Evolutionary conservation across 1,140 invertebrate species (phyloP).

Genomic region (Phortica variegata): DNA sequence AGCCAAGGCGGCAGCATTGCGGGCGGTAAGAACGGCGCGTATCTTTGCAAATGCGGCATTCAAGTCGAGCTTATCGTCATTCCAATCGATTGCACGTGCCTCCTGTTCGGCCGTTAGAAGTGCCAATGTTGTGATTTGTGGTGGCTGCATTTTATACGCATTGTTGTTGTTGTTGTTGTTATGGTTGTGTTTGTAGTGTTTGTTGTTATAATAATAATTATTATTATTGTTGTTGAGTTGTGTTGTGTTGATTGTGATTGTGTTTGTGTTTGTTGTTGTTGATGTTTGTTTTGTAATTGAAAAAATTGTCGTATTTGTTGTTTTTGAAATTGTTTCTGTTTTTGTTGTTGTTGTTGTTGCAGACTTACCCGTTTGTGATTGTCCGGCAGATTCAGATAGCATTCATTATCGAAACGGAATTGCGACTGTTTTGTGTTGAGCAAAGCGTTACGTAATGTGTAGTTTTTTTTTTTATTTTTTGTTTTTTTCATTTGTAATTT

Average conservation of each 20-base stretch:
- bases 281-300: not conserved
- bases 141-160: too few relatives aligned
- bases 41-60: constrained; percentile 49
- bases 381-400: constrained; percentile 90
- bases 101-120: constrained; percentile 46
- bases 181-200: too few relatives aligned
- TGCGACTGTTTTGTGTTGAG: constrained; percentile 77
- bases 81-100: constrained; percentile 46
- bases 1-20: constrained; percentile 42
- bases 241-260: too few relatives aligned
- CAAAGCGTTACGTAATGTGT: too few relatives aligned
- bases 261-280: too few relatives aligned
- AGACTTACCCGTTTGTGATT: constrained; percentile 92
- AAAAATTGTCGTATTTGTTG: too few relatives aligned
- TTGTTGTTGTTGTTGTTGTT: too few relatives aligned
- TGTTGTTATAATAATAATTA: too few relatives aligned
- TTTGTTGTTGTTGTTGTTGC: constrained; percentile 28
- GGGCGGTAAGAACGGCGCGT: constrained; percentile 42
- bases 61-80: constrained; percentile 44
- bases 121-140: constrained; percentile 1
- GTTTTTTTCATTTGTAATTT: constrained; percentile 2
- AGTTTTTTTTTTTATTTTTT: constrained; percentile 5
- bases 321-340: constrained; percentile 44
- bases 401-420: constrained; percentile 98
- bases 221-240: not conserved